These are phyloP conservation scores for Allolobophora icterica DNA, from an alignment of 2,888 invertebrate species.

Conservation along the genomic window DNA sequence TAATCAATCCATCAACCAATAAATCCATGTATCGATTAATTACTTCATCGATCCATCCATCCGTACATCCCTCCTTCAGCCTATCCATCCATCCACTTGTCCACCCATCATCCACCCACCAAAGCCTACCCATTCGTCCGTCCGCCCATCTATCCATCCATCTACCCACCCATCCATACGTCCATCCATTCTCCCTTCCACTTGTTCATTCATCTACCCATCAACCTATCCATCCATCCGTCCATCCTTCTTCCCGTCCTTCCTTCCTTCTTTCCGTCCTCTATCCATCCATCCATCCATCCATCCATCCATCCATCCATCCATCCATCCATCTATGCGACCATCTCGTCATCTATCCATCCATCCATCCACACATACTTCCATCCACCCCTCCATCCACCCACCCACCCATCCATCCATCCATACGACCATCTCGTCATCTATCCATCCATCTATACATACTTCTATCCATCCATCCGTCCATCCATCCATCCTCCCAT, in stretches of 20 bases:
- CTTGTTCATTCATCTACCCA: not conserved
- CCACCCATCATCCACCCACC: too few relatives aligned
- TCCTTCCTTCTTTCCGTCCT: not conserved
- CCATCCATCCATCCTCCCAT: not conserved
- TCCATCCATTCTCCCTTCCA: too few relatives aligned
- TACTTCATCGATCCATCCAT: too few relatives aligned
- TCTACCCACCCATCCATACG: too few relatives aligned
- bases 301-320: not conserved
- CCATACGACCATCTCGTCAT: not conserved
- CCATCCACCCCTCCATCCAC: not conserved
- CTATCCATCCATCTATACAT: not conserved
- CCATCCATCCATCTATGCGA: not conserved
- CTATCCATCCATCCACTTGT: too few relatives aligned
- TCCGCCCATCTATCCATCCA: too few relatives aligned
- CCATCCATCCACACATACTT: not conserved
- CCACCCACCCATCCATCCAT: not conserved
- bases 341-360: not conserved
- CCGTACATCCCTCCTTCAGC: too few relatives aligned
- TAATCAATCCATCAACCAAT: too few relatives aligned
- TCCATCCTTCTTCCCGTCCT: not conserved
- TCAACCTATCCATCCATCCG: not conserved
- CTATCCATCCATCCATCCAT: not conserved
- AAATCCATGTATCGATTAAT: too few relatives aligned
- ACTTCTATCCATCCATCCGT: not conserved
- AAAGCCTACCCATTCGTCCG: too few relatives aligned